A percentile compares a stretch with the other conserved stretches of the same genome.
These are phyloP conservation scores for Phenganax marumi DNA, from an alignment of 92 coral and sea anemone species.

Conservation along the genomic window DNA sequence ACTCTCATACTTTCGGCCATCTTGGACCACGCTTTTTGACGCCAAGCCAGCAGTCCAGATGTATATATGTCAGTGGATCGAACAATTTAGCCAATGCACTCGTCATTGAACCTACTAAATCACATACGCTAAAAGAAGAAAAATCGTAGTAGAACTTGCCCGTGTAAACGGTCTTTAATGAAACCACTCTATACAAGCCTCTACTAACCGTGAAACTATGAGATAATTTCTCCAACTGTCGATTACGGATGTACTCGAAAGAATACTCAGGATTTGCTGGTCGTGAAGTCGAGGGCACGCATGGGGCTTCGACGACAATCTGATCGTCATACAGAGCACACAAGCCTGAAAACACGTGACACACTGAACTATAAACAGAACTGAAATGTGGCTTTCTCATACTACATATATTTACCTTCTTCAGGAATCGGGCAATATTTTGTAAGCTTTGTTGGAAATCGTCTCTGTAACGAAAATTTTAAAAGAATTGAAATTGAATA, in stretches of 20 bases:
- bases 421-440: conserved; percentile 12
- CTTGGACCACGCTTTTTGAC: too few relatives aligned
- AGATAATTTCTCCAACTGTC: conserved; percentile 36
- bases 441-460: conserved; percentile 15
- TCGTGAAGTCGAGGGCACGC: conserved; percentile 69
- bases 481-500: background rate
- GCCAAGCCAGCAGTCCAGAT: too few relatives aligned
- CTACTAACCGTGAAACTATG: conserved; percentile 51
- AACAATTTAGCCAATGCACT: background rate
- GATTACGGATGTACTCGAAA: conserved; percentile 38
- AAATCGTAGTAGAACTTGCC: background rate
- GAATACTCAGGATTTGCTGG: conserved; percentile 53
- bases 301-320: conserved; percentile 28
- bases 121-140: background rate
- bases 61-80: too few relatives aligned
- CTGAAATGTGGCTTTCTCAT: background rate
- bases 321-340: conserved; percentile 77
- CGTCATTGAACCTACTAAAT: too few relatives aligned
- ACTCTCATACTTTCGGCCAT: too few relatives aligned
- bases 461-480: background rate
- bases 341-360: conserved; percentile 48
- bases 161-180: too few relatives aligned
- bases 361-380: background rate
- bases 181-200: background rate
- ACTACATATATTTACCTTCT: conserved; percentile 2